Conservation (phyloP, 2,113 vertebrate species). For the Solea solea region DNA sequence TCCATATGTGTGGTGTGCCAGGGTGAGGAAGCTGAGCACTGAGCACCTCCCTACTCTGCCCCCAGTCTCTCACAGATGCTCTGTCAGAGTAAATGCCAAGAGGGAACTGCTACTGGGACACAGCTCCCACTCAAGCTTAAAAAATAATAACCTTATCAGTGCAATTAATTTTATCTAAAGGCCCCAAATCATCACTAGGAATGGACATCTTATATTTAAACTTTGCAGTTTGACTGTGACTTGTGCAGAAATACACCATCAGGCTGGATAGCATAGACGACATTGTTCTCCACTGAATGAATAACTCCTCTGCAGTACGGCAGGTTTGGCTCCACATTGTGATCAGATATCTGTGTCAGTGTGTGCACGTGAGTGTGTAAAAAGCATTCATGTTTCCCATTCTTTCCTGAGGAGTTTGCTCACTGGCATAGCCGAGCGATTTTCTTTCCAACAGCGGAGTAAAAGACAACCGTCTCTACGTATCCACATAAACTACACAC, state of each 20-base stretch:
- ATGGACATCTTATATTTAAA: constrained; percentile 19
- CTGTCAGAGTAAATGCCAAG: constrained; percentile 23
- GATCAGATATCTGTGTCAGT: constrained; percentile 32
- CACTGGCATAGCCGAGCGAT: not conserved
- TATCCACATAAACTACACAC: constrained; percentile 13
- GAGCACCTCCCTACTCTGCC: constrained; percentile 32
- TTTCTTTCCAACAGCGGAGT: not conserved
- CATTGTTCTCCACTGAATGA: constrained; percentile 14
- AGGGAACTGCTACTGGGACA: constrained; percentile 36
- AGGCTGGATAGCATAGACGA: not conserved
- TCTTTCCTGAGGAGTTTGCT: not conserved
- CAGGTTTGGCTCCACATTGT: constrained; percentile 30
- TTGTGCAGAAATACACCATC: not conserved
- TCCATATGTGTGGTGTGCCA: constrained; percentile 20
- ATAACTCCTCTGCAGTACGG: constrained; percentile 20
- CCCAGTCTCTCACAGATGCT: constrained; percentile 50
- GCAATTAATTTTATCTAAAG: constrained; percentile 54
- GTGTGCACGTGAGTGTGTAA: constrained; percentile 6
- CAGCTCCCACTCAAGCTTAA: constrained; percentile 46
- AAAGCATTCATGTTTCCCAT: constrained; percentile 7
- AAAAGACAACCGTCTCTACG: constrained; percentile 15
- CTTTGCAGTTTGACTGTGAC: constrained; percentile 40
- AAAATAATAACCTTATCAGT: constrained; percentile 46
- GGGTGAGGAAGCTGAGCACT: constrained; percentile 39
- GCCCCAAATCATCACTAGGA: constrained; percentile 29